Base-by-base conservation (phyloP, 2,113 vertebrate species). In the Malurus alboscapulatus region DNA sequence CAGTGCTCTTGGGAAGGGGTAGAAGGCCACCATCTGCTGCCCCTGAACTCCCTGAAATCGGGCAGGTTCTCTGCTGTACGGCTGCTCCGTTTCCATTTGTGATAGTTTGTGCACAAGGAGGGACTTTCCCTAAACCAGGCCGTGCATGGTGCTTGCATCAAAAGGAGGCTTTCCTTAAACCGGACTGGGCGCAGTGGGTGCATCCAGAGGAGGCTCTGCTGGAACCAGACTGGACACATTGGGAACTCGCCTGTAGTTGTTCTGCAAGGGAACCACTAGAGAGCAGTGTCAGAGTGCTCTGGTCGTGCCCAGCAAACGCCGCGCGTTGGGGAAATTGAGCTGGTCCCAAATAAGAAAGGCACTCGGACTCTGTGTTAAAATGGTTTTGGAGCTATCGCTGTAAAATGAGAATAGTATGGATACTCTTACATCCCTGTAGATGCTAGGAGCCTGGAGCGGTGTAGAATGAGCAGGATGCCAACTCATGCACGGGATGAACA, bases 161-260 rank as follows among this genome's bases (percentile, higher is more conserved):
- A 26, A 25, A 19, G 9, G 13, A 34, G 53, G 5, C 36, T 29
- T 8, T 24, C 18, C 34, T 18, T 4, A 17, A 67, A 30, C 9
- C 13, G 5, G 10, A 2, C 7, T 12, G 54, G 5, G 1, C 15
- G 0, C 2, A 0, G 19, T 3, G 34, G 8, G 17, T 24, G 48
- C 20, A 6, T 25, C 18, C 1, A 13, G 32, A 13, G 17, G 18
- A 45, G 42, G 7, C 26, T 24, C 7, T 10, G 4, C 25, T 12
- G 4, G 24, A 22, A 3, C 3, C 10, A 2, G 10, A 0, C 17
- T 1, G 55, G 7, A 0, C 10, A 1, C 6, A 0, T 10, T 1
- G 24, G 24, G 19, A 30, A 1, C 4, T 9, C 16, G 32, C 14
- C 32, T 21, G 62, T 16, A 6, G 90, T 3, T n/a, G 74, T 75